Base-by-base conservation (phyloP, 1,140 invertebrate species). In the Listronotus bonariensis region DNA sequence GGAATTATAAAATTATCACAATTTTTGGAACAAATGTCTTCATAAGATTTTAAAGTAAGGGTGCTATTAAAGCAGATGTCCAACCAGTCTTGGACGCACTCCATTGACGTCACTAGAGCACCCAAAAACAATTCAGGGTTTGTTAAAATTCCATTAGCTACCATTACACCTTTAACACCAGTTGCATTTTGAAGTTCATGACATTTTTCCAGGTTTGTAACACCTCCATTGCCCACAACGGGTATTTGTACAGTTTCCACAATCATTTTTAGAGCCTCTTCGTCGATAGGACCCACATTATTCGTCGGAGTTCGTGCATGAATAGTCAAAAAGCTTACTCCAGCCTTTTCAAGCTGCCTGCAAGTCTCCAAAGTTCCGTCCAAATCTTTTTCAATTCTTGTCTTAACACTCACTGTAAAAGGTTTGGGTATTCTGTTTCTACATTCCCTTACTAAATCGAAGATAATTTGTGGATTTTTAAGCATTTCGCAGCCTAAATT, bases 381-480 rank as follows among this genome's bases (percentile, higher is more conserved):
- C 20, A 58, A 55, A 83, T 59, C 77, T 77, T 84, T 83, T 9
- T 87, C 72, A 53, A 98, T 81, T 70, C 96, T 86, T 72, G 97
- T 94, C 83, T 99, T 99, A 0, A 95, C 88, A 41, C 96, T 98
- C 3, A 97, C 85, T 58, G 91, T 91, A 73, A 96, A 97, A 45
- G 89, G 83, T 43, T 84, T 76, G 12, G 87, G 77, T 58, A 97
- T 84, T 59, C 84, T 82, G 72, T 89, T 89, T 75, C 87, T 85
- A 9, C 94, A 87, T 76, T 89, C 87, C 71, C 81, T 82, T 3
- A 98, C 84, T 71, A 98, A 84, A 70, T 95, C 91, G 73, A 85
- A 86, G 9, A 98, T 87, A 8, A 91, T 62, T 71, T 98, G 88
- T 20, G 96, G 95, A 72, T 93, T 88, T 5, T 85, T 86, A 8